Base-by-base conservation (phyloP, 1,140 invertebrate species). In the Listronotus bonariensis region DNA sequence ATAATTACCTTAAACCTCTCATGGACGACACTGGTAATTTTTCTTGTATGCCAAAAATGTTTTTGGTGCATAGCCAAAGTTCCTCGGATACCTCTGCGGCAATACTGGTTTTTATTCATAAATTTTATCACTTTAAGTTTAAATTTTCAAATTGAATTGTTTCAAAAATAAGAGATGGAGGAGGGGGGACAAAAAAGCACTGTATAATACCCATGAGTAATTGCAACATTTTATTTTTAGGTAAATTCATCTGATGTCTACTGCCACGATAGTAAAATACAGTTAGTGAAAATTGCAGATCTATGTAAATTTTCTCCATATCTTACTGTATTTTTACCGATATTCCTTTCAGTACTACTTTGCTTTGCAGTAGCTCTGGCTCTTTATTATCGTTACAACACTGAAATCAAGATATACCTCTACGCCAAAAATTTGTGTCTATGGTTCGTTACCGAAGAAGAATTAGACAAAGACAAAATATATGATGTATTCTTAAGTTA, bases 401-500 rank as follows among this genome's bases (percentile, higher is more conserved):
- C 77, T 63, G 82, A 87, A 72, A 83, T 90, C 34, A 85, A 89
- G 78, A 82, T 91, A 11, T 91, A 88, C 85, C 74, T 92, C 1
- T 90, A 86, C 70, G 83, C 86, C 1, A 84, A 87, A 67, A 80
- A 84, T 40, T 70, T 84, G 36, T 87, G 84, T 59, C 74, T 90
- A 17, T 86, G 86, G 79, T 83, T 86, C 14, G 84, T 91, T n/a
- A 86, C 85, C 2, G 87, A 90, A 70, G 83, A 88, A 36, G 89
- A 92, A 65, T 70, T 91, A 1, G 90, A 92, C 71, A 86, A 87
- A 66, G 86, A 92, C 52, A 92, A 92, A 72, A 74, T 83, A 8
- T 94, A 89, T 76, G 93, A 97, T 73, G 93, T 91, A 0, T 96
- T 96, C 76, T 84, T 96, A 41, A 93, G 92, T 61, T 95, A 90